Base-by-base conservation (phyloP, 2,113 vertebrate species). In the Malurus melanocephalus region DNA sequence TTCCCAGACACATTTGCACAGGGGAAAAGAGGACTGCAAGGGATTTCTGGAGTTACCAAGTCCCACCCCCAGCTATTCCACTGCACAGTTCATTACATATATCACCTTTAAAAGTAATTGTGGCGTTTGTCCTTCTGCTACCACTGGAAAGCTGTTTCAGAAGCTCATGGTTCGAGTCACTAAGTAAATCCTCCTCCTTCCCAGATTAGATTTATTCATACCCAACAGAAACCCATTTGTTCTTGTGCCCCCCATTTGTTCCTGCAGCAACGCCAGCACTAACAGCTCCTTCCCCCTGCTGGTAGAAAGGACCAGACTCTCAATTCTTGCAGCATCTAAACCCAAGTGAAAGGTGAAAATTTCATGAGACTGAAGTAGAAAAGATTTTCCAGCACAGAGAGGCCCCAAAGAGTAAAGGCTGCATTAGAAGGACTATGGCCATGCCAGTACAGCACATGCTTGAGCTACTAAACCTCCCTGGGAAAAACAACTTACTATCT, bases 311-410 rank as follows among this genome's bases (percentile, higher is more conserved):
- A 88, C 49, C 38, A 61, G 55, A 43, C 16, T 72, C 28, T 43
- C 6, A 2, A 21, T 64, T 86, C 57, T 75, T 61, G 27, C 57
- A 75, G 42, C 49, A 65, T 72, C 42, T 65, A 81, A 86, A 24
- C 51, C 89, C 66, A 55, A 92, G 69, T 20, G 42, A 80, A 16
- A 43, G 46, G 74, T 79, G 67, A 95, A 94, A 94, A 87, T 87
- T 79, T 90, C 49, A 79, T 72, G 66, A 81, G 74, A 68, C 14
- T 79, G 33, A 33, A 92, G 32, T 27, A 51, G 66, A 69, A 95
- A 92, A 72, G 46, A 46, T 52, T 59, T 20, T 86, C 65, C 46
- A 72, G 77, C 71, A 75, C 35, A 88, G 46, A 88, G 33, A 65
- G 33, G 28, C 26, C 35, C 57, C 8, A 3, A 79, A 75, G 42